A percentile compares a stretch with the other conserved stretches of the same genome.
phyloP scores from a whole-genome alignment of 2,797 vertebrate genomes.

The Eulemur mongoz region DNA sequence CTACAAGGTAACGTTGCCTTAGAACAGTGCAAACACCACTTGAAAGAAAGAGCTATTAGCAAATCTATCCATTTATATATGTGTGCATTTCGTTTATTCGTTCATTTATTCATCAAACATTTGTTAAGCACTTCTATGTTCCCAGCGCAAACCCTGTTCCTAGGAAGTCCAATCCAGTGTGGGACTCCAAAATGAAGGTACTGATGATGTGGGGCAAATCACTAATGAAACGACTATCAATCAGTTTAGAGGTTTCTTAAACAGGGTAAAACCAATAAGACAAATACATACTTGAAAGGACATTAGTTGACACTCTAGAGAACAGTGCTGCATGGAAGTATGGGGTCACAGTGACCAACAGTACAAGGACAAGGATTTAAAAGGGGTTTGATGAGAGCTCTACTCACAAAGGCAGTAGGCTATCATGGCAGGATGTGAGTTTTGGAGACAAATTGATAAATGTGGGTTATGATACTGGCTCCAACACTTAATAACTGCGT shows the following conservation, averaged over 20 bases:
- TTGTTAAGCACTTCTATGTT: not conserved
- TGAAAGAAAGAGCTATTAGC: not conserved
- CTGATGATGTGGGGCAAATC: not conserved
- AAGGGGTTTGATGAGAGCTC: not conserved
- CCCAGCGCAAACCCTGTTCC: not conserved
- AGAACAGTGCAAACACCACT: not conserved
- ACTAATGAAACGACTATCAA: not conserved
- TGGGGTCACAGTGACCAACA: not conserved
- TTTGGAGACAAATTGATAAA: not conserved
- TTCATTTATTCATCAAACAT: not conserved
- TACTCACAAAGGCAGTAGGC: not conserved
- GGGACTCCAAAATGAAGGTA: not conserved
- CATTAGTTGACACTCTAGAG: not conserved
- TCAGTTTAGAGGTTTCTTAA: not conserved
- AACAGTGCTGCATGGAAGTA: not conserved
- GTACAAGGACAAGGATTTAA: not conserved
- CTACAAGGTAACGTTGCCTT: not conserved
- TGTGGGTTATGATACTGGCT: not conserved
- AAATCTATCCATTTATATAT: not conserved
- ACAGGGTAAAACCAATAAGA: not conserved
- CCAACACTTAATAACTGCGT: not conserved
- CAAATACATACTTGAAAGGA: not conserved
- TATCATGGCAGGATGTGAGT: not conserved
- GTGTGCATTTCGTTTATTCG: not conserved
- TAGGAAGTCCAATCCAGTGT: not conserved